Evolutionary conservation across 2,797 vertebrate species (phyloP), one percentile per base, ranked within the genome.

Genomic region (Melanotaenia maccullochi): DNA sequence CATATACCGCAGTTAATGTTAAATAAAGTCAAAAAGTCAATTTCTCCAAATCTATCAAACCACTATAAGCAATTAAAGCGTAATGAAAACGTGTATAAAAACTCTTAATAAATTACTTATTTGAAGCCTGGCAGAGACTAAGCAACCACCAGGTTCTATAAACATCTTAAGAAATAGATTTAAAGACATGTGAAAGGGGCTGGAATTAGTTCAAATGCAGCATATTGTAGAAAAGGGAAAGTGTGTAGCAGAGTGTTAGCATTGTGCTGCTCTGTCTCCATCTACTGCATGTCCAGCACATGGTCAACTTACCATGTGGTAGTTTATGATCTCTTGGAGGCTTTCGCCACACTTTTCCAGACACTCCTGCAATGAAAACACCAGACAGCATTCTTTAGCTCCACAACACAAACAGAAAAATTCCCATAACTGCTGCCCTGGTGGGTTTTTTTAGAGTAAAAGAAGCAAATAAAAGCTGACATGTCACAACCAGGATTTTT

Each of bases 241-340:
- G 64, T 63, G 54, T 73, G 64, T 11, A 63, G 51, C 60, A 57
- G 36, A 65, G 65, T 13, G 61, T 77, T 55, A 70, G 42, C 30
- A 16, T 38, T 33, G 65, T 3, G 58, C 57, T 9, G 52, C 35
- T 73, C 60, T 25, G 68, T 75, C 60, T 60, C 44, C 30, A 51
- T 5, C 47, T 16, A 35, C 40, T 72, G 36, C 28, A n/a, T 28
- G 67, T 40, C 42, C 60, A 60, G 62, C 76, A 36, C 33, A 36
- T 66, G 62, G 25, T 25, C 3, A 30, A 84, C 96, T 93, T 84
- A 99, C 97, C 96, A 97, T 98, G 92, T 99, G 97, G 76, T 97
- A 98, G 94, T 97, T 99, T 83, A 97, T 96, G 92, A 98, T 97
- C 90, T 99, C 97, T 91, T 99, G 97, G 59, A 99, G 94, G 77